These are phyloP conservation scores for Ondatra zibethicus DNA, from an alignment of 2,113 vertebrate genomes.

Conservation along the genomic window DNA sequence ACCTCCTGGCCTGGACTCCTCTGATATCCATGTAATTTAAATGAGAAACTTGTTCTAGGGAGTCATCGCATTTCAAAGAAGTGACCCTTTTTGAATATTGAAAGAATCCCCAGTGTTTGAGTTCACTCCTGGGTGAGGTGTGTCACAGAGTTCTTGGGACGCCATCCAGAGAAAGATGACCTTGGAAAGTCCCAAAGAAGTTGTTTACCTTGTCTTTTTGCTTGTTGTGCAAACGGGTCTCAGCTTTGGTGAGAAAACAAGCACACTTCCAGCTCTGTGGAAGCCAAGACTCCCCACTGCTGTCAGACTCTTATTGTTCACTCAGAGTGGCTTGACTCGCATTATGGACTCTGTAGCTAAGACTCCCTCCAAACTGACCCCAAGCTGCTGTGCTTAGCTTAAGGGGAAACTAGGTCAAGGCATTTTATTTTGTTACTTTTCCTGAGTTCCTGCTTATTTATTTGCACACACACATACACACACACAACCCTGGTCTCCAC, in stretches of 20 bases:
- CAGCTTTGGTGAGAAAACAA: conserved; percentile 66
- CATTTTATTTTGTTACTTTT: conserved; percentile 29
- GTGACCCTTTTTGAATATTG: conserved; percentile 70
- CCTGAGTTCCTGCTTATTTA: too few species aligned
- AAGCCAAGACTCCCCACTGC: conserved; percentile 46
- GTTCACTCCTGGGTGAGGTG: conserved; percentile 60
- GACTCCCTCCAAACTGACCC: neutral
- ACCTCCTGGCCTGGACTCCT: conserved; percentile 71
- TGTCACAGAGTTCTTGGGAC: conserved; percentile 60
- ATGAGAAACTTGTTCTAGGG: conserved; percentile 72
- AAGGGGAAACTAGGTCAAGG: neutral
- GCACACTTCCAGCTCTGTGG: conserved; percentile 53
- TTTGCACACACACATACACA: neutral
- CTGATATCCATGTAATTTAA: conserved; percentile 79
- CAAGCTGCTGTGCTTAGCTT: neutral
- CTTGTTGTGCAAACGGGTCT: conserved; percentile 81
- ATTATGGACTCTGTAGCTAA: neutral
- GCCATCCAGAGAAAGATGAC: conserved; percentile 60
- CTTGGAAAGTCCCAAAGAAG: conserved; percentile 69
- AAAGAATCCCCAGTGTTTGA: conserved; percentile 65
- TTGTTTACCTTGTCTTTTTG: conserved; percentile 78
- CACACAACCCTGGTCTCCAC: neutral
- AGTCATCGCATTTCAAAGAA: conserved; percentile 75
- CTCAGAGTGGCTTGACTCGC: neutral
- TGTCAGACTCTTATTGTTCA: conserved; percentile 31